Evolutionary conservation across 2,797 vertebrate genomes (phyloP).

Genomic region (Enteromius afrohamiltoni): DNA sequence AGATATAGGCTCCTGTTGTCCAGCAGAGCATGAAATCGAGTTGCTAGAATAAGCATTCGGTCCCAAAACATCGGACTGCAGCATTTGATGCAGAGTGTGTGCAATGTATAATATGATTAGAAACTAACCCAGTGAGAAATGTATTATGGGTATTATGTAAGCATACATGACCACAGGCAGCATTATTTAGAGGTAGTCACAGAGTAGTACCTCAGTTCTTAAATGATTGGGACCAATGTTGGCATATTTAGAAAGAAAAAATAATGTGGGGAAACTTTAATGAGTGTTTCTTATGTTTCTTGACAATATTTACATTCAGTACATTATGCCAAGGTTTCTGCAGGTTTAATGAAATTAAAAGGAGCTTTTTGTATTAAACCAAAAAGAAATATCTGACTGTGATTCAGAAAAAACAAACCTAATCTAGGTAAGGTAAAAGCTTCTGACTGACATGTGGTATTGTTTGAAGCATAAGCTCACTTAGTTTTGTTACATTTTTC

Average conservation of each 20-base stretch:
- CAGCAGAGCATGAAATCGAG: slow-evolving; percentile 74
- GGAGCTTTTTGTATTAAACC: too few relatives aligned
- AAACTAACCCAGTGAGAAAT: slow-evolving; percentile 48
- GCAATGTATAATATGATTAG: slow-evolving; percentile 42
- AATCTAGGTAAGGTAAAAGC: too few relatives aligned
- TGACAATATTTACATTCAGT: too few relatives aligned
- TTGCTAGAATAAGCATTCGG: slow-evolving; percentile 68
- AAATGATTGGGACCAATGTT: background rate
- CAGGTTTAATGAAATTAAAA: too few relatives aligned
- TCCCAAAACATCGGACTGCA: slow-evolving; percentile 66
- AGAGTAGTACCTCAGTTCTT: background rate
- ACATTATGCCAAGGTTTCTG: too few relatives aligned
- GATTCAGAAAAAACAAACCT: too few relatives aligned
- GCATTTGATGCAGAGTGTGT: slow-evolving; percentile 62
- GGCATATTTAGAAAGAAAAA: background rate
- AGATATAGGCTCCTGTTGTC: slow-evolving; percentile 67
- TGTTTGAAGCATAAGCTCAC: too few relatives aligned
- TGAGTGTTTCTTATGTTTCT: background rate
- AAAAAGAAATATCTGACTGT: too few relatives aligned
- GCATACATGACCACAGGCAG: slow-evolving; percentile 67
- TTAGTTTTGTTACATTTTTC: too few relatives aligned
- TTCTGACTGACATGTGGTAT: too few relatives aligned
- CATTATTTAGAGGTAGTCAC: slow-evolving; percentile 9
- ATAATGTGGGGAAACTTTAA: background rate
- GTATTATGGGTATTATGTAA: slow-evolving; percentile 18